Evolutionary conservation across 1,140 invertebrate species (phyloP), one percentile per base, ranked within the genome.

Genomic region (Pseudoatta argentina): DNA sequence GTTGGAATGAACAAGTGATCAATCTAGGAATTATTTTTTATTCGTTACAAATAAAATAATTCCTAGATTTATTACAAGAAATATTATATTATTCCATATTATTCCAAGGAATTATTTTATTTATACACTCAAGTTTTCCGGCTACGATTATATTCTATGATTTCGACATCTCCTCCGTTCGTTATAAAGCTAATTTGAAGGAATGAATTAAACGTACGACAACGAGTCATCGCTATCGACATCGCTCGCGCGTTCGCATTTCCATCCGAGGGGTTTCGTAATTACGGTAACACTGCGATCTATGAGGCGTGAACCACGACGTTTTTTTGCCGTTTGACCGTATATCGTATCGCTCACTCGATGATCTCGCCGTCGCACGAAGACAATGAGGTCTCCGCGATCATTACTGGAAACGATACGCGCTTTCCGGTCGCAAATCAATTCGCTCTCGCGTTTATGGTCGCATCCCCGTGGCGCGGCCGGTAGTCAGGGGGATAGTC

Each of bases 371-470:
- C 34, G 67, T 69, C 34, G 75, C 76, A 73, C 67, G 71, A 91
- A 91, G 92, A 93, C 89, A 92, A 93, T 91, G 91, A 92, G 86
- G 90, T 86, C 86, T 82, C 83, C 76, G 77, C 87, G 92, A 94
- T 95, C 94, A 94, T 94, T 94, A 94, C 92, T 88, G 93, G 94
- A 93, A 94, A 94, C 93, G 94, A 94, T 94, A 94, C 92, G 91
- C 90, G 91, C 91, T 88, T 94, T 95, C 94, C 94, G 94, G 92
- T 94, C 91, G 93, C 94, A 94, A 95, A 95, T 95, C 94, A 95
- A 94, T 94, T 94, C 91, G 91, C 92, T 93, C 87, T 93, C 93
- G 93, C 93, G 93, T 95, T 94, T 94, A 95, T 94, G 93, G 94
- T 94, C 86, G 92, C 94, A 94, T 93, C 92, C 92, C 91, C 87